phyloP scores from a whole-genome alignment of 64 coral and sea anemone species.

The Stichodactyla mertensii region DNA sequence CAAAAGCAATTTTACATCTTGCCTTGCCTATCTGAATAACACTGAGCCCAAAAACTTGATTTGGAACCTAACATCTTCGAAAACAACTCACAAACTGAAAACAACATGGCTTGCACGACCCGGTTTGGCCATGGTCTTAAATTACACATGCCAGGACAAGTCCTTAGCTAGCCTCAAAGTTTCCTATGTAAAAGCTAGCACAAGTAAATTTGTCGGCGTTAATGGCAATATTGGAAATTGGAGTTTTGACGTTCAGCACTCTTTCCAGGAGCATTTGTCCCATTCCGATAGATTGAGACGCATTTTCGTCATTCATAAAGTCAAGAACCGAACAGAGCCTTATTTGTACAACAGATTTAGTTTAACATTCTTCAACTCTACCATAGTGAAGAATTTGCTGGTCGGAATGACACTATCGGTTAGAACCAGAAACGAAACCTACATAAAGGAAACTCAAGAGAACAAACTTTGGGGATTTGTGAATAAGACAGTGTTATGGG shows the following conservation, averaged over 20 bases:
- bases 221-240: conserved; percentile 57
- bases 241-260: conserved; percentile 58
- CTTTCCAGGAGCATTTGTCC: conserved; percentile 25
- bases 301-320: conserved; percentile 51
- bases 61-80: conserved; percentile 50
- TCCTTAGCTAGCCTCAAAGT: conserved; percentile 54
- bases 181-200: conserved; percentile 38
- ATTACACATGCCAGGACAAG: conserved; percentile 53
- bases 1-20: conserved; percentile 52
- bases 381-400: conserved; percentile 44
- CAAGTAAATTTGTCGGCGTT: conserved; percentile 33
- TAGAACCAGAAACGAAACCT: conserved; percentile 44
- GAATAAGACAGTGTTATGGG: conserved; percentile 51
- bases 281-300: conserved; percentile 31
- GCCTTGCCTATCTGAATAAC: conserved; percentile 41
- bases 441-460: conserved; percentile 34
- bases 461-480: conserved; percentile 31
- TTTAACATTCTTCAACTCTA: conserved; percentile 51
- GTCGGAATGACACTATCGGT: conserved; percentile 49
- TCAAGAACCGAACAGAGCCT: conserved; percentile 37
- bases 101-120: conserved; percentile 62
- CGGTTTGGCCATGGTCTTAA: conserved; percentile 31
- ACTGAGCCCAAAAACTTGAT: conserved; percentile 45
- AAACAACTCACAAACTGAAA: conserved; percentile 48
- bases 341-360: conserved; percentile 44